Conservation (phyloP, 2,113 vertebrate genomes). For the Centropristis striata region DNA sequence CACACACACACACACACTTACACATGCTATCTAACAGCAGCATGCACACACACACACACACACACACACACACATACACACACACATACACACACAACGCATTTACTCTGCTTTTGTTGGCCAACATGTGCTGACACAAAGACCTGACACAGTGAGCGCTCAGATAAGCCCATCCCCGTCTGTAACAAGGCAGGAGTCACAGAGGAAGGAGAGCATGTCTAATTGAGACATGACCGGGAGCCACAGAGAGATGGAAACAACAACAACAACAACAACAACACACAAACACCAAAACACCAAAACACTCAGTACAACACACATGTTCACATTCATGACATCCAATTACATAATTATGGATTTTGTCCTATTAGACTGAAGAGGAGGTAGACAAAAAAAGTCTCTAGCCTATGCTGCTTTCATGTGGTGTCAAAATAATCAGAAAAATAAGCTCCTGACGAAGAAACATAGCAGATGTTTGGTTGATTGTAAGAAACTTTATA, state of each 20-base stretch:
- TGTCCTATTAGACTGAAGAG: neutral
- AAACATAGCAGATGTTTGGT: no score
- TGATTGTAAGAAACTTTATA: no score
- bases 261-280: constrained; percentile 8
- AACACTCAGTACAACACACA: constrained; percentile 24
- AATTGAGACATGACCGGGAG: constrained; percentile 57
- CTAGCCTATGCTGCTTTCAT: no score
- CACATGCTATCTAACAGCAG: constrained; percentile 1
- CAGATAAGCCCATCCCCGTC: constrained; percentile 48
- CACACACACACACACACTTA: constrained; percentile 44
- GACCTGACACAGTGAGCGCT: constrained; percentile 51
- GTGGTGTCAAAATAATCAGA: neutral
- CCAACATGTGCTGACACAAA: constrained; percentile 61
- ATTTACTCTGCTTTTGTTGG: constrained; percentile 63
- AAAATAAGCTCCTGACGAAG: neutral
- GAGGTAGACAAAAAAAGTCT: no score
- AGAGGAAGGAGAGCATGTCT: constrained; percentile 41
- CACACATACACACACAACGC: constrained; percentile 51
- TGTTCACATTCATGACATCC: neutral
- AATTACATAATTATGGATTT: neutral
- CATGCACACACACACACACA: constrained; percentile 32
- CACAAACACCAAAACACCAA: constrained; percentile 2
- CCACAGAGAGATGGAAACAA: constrained; percentile 12
- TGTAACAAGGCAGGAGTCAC: constrained; percentile 32
- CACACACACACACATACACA: constrained; percentile 40